These are phyloP conservation scores for Tribolium freemani DNA, from an alignment of 2,888 invertebrate species.

Conservation along the genomic window DNA sequence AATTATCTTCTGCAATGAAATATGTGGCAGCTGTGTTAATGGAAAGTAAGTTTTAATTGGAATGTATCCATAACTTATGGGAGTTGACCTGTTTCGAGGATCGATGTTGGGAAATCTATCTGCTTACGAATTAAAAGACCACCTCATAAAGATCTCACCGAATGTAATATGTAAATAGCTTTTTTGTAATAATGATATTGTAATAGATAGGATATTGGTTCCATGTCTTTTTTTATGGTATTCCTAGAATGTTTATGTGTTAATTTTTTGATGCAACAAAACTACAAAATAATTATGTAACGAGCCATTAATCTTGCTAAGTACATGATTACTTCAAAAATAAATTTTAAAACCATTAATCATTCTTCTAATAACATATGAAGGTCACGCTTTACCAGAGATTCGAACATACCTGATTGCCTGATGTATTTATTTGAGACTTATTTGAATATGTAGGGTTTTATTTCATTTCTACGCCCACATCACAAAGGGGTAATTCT, in stretches of 20 bases:
- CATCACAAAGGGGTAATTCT: slow-evolving; percentile 14
- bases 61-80: slow-evolving; percentile 25
- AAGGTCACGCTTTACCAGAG: slow-evolving; percentile 50
- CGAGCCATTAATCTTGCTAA: slow-evolving; percentile 64
- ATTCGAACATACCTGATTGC: slow-evolving; percentile 2
- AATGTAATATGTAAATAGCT: slow-evolving; percentile 14
- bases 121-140: slow-evolving; percentile 18
- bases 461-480: neutral
- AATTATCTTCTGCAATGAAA: slow-evolving; percentile 30
- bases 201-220: slow-evolving; percentile 16
- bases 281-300: slow-evolving; percentile 59
- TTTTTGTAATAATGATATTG: slow-evolving; percentile 19
- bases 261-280: slow-evolving; percentile 50
- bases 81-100: slow-evolving; percentile 25
- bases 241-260: slow-evolving; percentile 26
- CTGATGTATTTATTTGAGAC: slow-evolving; percentile 29
- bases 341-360: slow-evolving; percentile 62
- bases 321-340: slow-evolving; percentile 64
- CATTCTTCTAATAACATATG: slow-evolving; percentile 52
- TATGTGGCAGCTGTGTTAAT: slow-evolving; percentile 32
- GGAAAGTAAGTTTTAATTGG: slow-evolving; percentile 31
- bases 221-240: slow-evolving; percentile 1
- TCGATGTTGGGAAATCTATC: slow-evolving; percentile 19
- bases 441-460: neutral
- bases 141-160: slow-evolving; percentile 32